These are phyloP conservation scores for Lepus timidus DNA, from an alignment of 2,113 vertebrate species.

Conservation along the genomic window DNA sequence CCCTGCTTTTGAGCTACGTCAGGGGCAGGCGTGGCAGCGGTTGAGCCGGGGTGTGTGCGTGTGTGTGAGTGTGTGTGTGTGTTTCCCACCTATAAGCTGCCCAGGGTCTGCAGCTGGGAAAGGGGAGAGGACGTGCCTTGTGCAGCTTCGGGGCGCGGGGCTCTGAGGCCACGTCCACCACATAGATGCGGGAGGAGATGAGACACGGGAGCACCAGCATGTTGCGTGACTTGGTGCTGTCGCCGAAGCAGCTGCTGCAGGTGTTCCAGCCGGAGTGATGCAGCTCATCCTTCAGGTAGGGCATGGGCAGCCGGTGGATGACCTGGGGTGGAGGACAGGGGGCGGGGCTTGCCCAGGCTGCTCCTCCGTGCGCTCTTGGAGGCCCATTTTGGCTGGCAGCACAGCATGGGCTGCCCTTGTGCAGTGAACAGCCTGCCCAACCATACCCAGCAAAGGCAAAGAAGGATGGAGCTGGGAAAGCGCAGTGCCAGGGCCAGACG, in stretches of 20 bases:
- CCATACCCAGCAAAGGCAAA: neutral
- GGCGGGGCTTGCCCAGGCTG: rapidly evolving
- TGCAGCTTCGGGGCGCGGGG: constrained; percentile 89
- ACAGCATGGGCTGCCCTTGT: neutral
- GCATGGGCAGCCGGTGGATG: constrained; percentile 96
- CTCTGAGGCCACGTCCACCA: constrained; percentile 92
- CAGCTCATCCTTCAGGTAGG: constrained; percentile 93
- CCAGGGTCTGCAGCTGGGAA: neutral
- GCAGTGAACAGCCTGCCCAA: neutral
- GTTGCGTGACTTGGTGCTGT: constrained; percentile 89
- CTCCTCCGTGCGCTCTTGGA: rapidly evolving
- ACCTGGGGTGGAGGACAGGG: constrained; percentile 86
- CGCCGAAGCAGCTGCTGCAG: constrained; percentile 96
- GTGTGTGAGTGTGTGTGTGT: neutral
- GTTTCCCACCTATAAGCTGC: neutral
- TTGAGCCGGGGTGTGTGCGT: neutral
- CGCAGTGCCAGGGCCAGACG: neutral
- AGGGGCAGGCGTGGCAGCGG: no score
- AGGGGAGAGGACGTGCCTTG: constrained; percentile 87
- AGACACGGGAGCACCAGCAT: constrained; percentile 93
- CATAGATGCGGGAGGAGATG: constrained; percentile 94
- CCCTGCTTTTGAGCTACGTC: neutral
- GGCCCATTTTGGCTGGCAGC: neutral
- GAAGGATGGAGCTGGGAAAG: neutral
- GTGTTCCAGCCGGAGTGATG: constrained; percentile 97